Evolutionary conservation across 1,140 invertebrate genomes (phyloP), one percentile per base, ranked within the genome.

Genomic region (Medauroidea extradentata): DNA sequence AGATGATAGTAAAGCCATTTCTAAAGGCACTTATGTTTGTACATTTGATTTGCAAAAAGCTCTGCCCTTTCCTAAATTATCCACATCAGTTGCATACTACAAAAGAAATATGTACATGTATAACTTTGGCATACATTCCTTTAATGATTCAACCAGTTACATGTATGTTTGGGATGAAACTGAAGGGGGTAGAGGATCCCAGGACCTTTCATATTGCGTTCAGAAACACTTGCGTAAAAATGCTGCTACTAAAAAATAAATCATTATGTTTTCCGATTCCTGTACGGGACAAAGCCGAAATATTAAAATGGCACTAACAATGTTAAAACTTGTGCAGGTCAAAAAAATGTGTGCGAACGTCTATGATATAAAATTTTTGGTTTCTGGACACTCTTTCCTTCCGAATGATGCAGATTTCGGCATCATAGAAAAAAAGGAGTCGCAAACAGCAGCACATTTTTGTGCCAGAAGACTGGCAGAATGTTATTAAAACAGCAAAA

Each of bases 261-360:
- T 67, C 57, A 69, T 67, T 53, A 61, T 59, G 11, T 68, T 67
- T 49, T 66, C 61, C 61, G 68, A 70, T 49, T 60, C 59, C 52
- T 71, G 64, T 61, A 61, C 63, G 52, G 65, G 65, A 39, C 65
- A 69, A 65, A 70, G 68, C 63, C 42, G 68, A 53, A 71, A 71
- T 61, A 50, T 68, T 59, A 59, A 69, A 64, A 58, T 56, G 21
- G 41, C 42, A 4, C 23, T 68, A 57, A 64, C 68, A 54, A 65
- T 62, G 58, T 63, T 69, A 42, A 69, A 63, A 53, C 39, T 69
- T 67, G 60, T 68, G 41, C 65, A 69, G 57, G 54, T 61, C 42
- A 19, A 25, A 18, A 59, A 67, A 56, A 21, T 46, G 5, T 5
- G 4, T 5, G 56, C 66, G 24, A 61, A 66, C 18, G 62, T 66